These are phyloP conservation scores for Brachyhypopomus occidentalis DNA, from an alignment of 2,113 vertebrate species.

Conservation along the genomic window DNA sequence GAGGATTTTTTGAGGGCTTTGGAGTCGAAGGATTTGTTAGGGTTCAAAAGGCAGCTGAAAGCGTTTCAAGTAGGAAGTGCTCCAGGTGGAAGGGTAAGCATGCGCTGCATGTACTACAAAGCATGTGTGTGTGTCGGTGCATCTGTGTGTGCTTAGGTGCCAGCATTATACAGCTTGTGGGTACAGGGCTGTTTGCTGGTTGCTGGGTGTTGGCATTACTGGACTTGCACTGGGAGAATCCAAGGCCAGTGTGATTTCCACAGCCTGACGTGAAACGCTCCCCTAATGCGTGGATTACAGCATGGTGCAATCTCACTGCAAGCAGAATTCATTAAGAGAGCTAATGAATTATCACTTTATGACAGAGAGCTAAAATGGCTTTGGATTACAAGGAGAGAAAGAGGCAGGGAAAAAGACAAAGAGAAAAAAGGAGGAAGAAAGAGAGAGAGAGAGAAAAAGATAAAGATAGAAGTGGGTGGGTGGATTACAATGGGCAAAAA, in stretches of 20 bases:
- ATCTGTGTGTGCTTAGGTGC: not conserved
- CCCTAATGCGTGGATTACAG: conserved; percentile 33
- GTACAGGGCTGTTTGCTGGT: too few species aligned
- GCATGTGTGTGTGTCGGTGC: conserved; percentile 14
- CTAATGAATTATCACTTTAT: conserved; percentile 38
- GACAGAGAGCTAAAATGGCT: conserved; percentile 18
- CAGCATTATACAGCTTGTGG: too few species aligned
- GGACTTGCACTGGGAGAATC: too few species aligned
- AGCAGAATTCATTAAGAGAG: conserved; percentile 38
- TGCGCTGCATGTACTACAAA: too few species aligned
- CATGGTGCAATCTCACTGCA: conserved; percentile 24
- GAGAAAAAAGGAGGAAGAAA: not conserved
- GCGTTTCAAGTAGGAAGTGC: not conserved
- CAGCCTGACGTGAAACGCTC: conserved; percentile 24
- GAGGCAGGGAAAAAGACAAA: not conserved
- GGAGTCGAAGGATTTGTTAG: too few species aligned
- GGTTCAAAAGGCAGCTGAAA: too few species aligned
- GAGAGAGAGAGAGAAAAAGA: not conserved
- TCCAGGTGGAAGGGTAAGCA: not conserved
- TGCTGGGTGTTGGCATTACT: too few species aligned
- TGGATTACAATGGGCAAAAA: not conserved
- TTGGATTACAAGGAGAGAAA: conserved; percentile 12
- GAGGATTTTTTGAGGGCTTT: too few species aligned
- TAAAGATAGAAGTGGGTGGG: not conserved
- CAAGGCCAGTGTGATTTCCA: conserved; percentile 13